A percentile compares a stretch with the other conserved stretches of the same genome.
These are phyloP conservation scores for Congeria kusceri DNA, from an alignment of 2,888 invertebrate species.

Conservation along the genomic window DNA sequence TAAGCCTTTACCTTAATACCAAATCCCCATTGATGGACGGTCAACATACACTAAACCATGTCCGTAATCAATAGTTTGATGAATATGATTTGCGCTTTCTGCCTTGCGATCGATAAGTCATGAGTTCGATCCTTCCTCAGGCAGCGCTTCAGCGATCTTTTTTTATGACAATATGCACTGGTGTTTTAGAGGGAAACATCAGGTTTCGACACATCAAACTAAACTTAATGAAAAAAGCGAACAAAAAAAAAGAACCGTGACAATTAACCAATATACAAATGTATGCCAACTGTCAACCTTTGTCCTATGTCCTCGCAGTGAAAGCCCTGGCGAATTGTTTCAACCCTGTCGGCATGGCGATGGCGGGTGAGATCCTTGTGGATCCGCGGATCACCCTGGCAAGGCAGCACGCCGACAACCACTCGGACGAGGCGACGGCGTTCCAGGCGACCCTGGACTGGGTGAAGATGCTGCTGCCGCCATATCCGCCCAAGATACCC, in stretches of 20 bases:
- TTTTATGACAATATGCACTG: too few species aligned
- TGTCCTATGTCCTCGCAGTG: slow-evolving; percentile 10
- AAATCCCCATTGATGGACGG: too few species aligned
- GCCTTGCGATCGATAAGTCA: too few species aligned
- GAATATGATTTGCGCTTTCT: too few species aligned
- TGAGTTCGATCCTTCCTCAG: too few species aligned
- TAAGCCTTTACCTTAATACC: too few species aligned
- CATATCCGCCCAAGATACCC: slow-evolving; percentile 42
- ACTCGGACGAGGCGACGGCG: slow-evolving; percentile 52
- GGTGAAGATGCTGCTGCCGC: slow-evolving; percentile 43
- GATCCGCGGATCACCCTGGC: slow-evolving; percentile 53
- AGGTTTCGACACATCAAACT: too few species aligned
- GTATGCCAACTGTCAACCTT: not conserved
- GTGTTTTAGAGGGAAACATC: too few species aligned
- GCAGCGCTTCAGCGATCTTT: too few species aligned
- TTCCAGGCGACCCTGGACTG: slow-evolving; percentile 45
- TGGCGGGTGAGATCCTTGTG: slow-evolving; percentile 51
- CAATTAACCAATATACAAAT: not conserved
- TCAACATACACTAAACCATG: too few species aligned
- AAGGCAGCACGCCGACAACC: slow-evolving; percentile 48
- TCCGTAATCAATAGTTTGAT: too few species aligned
- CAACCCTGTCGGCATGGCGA: slow-evolving; percentile 48
- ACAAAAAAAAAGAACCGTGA: not conserved
- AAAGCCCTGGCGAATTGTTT: slow-evolving; percentile 56
- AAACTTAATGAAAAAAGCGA: too few species aligned